Evolutionary conservation across 2,888 invertebrate species (phyloP).

Genomic region (Glyphotaelius pellucidus): DNA sequence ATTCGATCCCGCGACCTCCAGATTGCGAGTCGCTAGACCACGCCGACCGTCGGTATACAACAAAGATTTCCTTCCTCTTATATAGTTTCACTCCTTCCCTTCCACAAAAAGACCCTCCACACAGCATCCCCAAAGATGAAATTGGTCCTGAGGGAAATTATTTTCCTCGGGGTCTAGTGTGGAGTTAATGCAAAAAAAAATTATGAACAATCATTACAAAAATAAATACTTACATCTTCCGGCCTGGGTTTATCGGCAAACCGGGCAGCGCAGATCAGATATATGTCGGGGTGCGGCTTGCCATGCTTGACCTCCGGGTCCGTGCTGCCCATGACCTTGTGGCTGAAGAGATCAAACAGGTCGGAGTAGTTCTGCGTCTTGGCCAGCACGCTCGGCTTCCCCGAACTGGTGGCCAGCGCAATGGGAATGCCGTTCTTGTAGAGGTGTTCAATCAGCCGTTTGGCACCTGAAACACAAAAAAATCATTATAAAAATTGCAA

Average conservation of each 20-base stretch:
- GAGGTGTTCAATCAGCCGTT: conserved; percentile 85
- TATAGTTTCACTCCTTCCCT: too few species aligned
- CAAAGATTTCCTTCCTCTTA: too few species aligned
- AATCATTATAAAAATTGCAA: neutral
- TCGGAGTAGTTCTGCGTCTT: conserved; percentile 82
- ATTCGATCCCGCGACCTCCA: too few species aligned
- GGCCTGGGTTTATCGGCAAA: conserved; percentile 82
- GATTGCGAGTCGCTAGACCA: too few species aligned
- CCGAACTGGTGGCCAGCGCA: conserved; percentile 93
- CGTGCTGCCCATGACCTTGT: conserved; percentile 87
- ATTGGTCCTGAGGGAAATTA: too few species aligned
- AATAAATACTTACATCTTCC: conserved; percentile 74
- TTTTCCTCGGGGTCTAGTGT: too few species aligned
- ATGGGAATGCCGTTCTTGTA: conserved; percentile 85
- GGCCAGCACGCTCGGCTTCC: conserved; percentile 82
- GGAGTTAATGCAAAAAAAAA: neutral
- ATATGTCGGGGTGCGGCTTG: conserved; percentile 94
- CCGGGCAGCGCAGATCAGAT: conserved; percentile 84
- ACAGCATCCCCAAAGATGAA: too few species aligned
- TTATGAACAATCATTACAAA: neutral
- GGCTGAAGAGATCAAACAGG: conserved; percentile 82
- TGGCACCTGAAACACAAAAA: conserved; percentile 83
- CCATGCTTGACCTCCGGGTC: conserved; percentile 91
- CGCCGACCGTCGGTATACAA: too few species aligned
- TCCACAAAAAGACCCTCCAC: too few species aligned